Conservation (phyloP, 2,888 invertebrate species). For the Synergus laeviventris region DNA sequence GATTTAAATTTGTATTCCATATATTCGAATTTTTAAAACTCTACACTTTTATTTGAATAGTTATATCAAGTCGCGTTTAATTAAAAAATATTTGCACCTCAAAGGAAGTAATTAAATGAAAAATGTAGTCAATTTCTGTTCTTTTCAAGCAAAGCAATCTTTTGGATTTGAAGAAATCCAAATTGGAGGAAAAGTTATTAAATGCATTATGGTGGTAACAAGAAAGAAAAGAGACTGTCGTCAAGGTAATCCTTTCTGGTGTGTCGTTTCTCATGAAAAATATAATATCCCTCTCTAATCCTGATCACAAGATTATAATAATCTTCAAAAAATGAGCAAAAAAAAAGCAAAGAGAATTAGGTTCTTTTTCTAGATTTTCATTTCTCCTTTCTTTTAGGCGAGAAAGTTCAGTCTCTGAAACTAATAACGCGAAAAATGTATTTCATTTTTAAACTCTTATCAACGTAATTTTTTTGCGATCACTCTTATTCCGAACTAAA, state of each 20-base stretch:
- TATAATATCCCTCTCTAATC: conserved; percentile 18
- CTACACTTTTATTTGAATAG: neutral
- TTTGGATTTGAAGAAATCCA: conserved; percentile 2
- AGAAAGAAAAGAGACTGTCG: conserved; percentile 10
- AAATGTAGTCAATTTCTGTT: neutral
- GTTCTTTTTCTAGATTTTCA: neutral
- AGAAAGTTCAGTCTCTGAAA: neutral
- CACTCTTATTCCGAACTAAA: neutral
- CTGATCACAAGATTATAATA: conserved; percentile 15
- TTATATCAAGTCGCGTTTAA: neutral
- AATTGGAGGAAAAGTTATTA: conserved; percentile 19
- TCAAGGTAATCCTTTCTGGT: conserved; percentile 31
- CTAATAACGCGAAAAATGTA: neutral
- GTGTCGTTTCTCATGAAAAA: conserved; percentile 25
- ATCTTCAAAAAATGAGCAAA: conserved; percentile 14
- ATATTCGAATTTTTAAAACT: neutral
- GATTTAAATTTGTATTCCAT: too few relatives aligned
- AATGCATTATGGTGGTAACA: conserved; percentile 30
- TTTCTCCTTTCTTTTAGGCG: neutral
- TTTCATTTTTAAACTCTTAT: conserved; percentile 22
- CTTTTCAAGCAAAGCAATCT: conserved; percentile 4
- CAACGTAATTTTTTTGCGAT: conserved; percentile 10
- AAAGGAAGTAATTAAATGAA: neutral
- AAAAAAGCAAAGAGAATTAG: neutral
- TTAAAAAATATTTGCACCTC: neutral